phyloP scores from a whole-genome alignment of 2,888 invertebrate species.

The Ommatoiulus sabulosus region DNA sequence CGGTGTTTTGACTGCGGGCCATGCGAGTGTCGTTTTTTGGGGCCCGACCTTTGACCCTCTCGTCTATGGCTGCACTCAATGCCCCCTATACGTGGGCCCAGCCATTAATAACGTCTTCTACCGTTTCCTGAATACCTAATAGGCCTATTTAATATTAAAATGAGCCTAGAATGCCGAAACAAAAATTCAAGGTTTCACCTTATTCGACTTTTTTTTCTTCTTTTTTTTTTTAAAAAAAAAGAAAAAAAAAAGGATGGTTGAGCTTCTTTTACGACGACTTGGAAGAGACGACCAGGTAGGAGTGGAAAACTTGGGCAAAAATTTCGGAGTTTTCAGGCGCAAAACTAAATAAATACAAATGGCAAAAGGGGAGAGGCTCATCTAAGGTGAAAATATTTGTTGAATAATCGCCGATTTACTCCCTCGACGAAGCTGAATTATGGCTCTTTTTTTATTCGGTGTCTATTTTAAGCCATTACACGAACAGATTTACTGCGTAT shows the following conservation, averaged over 20 bases:
- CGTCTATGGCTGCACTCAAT: not conserved
- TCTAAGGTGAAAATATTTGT: not conserved
- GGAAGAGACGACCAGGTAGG: not conserved
- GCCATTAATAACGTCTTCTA: not conserved
- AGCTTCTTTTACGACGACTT: not conserved
- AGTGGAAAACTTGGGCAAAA: not conserved
- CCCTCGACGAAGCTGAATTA: not conserved
- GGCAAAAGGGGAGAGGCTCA: not conserved
- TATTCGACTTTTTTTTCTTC: not conserved
- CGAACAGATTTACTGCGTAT: too few relatives aligned
- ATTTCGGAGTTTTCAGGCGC: not conserved
- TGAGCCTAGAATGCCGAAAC: not conserved
- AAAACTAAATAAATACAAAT: not conserved
- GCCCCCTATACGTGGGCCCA: not conserved
- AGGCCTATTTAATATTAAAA: not conserved
- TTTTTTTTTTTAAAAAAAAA: not conserved
- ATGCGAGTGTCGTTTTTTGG: not conserved
- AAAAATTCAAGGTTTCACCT: not conserved
- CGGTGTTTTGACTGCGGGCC: slow-evolving; percentile 19
- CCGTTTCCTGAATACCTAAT: slow-evolving; percentile 19
- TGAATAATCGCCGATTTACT: slow-evolving; percentile 6
- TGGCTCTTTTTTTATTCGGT: not conserved
- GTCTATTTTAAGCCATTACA: too few relatives aligned
- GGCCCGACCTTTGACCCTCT: not conserved
- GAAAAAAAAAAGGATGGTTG: not conserved